Conservation (phyloP, 1,140 invertebrate genomes). For the Drosophila lowei region DNA sequence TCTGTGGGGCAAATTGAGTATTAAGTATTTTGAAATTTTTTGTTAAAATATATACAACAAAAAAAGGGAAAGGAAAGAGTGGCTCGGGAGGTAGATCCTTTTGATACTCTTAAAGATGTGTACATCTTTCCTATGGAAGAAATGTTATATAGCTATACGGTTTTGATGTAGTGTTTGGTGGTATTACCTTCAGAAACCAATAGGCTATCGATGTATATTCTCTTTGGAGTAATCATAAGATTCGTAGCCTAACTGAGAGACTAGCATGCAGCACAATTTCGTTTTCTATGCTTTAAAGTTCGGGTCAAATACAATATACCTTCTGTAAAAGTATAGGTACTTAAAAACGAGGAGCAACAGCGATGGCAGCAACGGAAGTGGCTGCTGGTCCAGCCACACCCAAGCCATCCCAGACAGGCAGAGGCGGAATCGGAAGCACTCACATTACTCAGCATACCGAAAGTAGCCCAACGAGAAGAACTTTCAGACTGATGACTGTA, state of each 20-base stretch:
- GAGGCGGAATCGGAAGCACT: conserved; percentile 73
- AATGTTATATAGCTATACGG: too few species aligned
- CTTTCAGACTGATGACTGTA: conserved; percentile 27
- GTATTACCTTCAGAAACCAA: too few species aligned
- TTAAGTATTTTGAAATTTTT: conserved; percentile 74
- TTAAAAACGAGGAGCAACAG: conserved; percentile 8
- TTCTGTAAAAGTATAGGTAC: conserved; percentile 28
- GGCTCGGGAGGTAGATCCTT: too few species aligned
- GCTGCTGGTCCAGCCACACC: conserved; percentile 31
- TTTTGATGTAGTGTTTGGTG: too few species aligned
- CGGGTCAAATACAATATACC: too few species aligned
- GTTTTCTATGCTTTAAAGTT: too few species aligned
- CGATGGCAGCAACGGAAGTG: conserved; percentile 85
- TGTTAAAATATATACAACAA: conserved; percentile 25
- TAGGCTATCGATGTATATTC: too few species aligned
- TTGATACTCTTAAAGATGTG: too few species aligned
- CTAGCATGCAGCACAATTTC: too few species aligned
- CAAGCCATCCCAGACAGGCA: not conserved
- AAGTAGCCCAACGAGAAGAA: conserved; percentile 41
- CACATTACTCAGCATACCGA: conserved; percentile 61
- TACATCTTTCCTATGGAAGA: too few species aligned
- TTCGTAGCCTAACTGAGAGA: too few species aligned
- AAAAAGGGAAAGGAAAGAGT: conserved; percentile 8
- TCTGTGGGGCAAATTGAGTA: conserved; percentile 66
- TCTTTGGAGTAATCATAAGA: too few species aligned